A percentile compares a stretch with the other conserved stretches of the same genome.
These are phyloP conservation scores for Linnaemya vulpina DNA, from an alignment of 2,888 invertebrate genomes.

Conservation along the genomic window DNA sequence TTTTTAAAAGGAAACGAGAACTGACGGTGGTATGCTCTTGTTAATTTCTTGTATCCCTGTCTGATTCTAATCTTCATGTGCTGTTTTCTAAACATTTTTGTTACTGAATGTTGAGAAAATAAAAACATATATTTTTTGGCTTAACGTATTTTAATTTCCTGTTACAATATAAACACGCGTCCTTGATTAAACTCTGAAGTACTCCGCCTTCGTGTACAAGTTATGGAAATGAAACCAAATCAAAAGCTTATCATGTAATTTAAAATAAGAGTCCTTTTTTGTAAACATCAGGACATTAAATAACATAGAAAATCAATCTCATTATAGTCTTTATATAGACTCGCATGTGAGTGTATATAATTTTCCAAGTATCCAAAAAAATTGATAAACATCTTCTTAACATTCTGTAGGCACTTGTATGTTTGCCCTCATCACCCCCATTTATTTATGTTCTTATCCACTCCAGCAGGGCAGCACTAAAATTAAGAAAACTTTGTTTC, in stretches of 20 bases:
- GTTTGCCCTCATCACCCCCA: not conserved
- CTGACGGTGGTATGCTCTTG: no score
- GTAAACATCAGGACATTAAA: not conserved
- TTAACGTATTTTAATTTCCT: constrained; percentile 33
- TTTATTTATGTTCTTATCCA: not conserved
- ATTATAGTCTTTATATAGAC: no score
- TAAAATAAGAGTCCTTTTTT: not conserved
- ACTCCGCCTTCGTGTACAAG: constrained; percentile 16
- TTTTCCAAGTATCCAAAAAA: constrained; percentile 48
- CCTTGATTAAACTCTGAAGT: not conserved
- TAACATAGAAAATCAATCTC: constrained; percentile 35
- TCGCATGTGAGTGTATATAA: no score
- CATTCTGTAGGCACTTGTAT: no score
- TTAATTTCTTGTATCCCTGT: no score
- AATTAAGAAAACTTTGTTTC: constrained; percentile 24
- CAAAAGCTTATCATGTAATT: not conserved
- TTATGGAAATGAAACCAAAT: not conserved
- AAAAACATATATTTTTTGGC: not conserved
- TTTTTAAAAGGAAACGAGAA: no score
- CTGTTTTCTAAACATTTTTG: no score
- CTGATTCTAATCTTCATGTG: no score
- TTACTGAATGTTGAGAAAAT: no score
- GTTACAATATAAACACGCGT: not conserved
- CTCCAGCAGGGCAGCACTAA: not conserved
- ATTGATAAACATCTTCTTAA: constrained; percentile 43